Evolutionary conservation across 2,888 invertebrate species (phyloP).

Genomic region (Ecdyonurus torrentis): DNA sequence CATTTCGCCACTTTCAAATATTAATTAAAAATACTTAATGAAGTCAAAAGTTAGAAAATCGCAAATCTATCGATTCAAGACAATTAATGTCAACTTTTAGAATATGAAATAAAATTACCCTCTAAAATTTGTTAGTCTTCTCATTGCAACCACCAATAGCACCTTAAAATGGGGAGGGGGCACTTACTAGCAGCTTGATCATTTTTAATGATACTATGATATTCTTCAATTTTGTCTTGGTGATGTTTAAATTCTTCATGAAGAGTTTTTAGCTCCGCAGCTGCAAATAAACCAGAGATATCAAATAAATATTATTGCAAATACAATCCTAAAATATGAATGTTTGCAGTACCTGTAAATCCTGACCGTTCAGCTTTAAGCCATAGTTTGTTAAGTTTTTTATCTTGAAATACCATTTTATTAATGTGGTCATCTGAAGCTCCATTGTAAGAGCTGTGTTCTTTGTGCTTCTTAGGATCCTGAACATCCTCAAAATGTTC

Average conservation of each 20-base stretch:
- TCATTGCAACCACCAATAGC: slow-evolving; percentile 10
- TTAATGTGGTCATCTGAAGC: slow-evolving; percentile 35
- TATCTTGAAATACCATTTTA: slow-evolving; percentile 72
- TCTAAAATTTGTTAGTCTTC: too few relatives aligned
- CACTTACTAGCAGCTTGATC: background rate
- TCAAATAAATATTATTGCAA: background rate
- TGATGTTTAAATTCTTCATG: slow-evolving; percentile 84
- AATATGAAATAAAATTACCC: too few relatives aligned
- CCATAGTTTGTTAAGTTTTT: slow-evolving; percentile 79
- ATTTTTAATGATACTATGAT: slow-evolving; percentile 59
- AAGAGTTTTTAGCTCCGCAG: slow-evolving; percentile 61
- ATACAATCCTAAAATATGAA: background rate
- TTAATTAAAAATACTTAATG: too few relatives aligned
- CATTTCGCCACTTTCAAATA: too few relatives aligned
- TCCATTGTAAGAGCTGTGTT: slow-evolving; percentile 26
- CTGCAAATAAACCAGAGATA: slow-evolving; percentile 22
- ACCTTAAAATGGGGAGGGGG: slow-evolving; percentile 8
- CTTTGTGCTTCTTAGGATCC: slow-evolving; percentile 37
- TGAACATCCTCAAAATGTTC: slow-evolving; percentile 61
- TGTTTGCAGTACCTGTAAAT: slow-evolving; percentile 45
- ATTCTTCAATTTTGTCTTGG: slow-evolving; percentile 84
- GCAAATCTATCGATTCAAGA: too few relatives aligned
- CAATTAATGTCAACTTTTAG: slow-evolving; percentile 6
- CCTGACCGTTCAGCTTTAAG: slow-evolving; percentile 73
- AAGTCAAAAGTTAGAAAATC: too few relatives aligned